A percentile compares a stretch with the other conserved stretches of the same genome.
Evolutionary conservation across 1,140 invertebrate genomes (phyloP).

Genomic region (Stenopsyche tienmushanensis): DNA sequence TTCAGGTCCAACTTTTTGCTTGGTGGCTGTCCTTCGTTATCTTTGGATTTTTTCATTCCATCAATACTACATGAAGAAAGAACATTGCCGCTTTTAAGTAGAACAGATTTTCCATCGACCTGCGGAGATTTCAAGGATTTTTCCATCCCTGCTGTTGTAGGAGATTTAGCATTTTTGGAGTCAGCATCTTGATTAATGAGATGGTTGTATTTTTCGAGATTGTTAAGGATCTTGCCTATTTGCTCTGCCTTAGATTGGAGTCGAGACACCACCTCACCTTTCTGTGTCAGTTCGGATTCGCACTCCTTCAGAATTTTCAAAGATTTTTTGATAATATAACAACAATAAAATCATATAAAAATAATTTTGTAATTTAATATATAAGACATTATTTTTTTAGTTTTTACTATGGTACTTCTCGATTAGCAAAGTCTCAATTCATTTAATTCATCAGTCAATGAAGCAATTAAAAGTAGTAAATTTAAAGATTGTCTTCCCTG

Average conservation of each 20-base stretch:
- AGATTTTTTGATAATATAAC: not conserved
- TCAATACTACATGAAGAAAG: conserved; percentile 44
- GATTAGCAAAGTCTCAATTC: conserved; percentile 1
- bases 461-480: too few species aligned
- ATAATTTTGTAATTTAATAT: not conserved
- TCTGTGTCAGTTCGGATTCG: conserved; percentile 88
- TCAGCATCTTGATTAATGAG: conserved; percentile 63
- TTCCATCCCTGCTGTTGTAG: conserved; percentile 55
- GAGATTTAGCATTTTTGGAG: conserved; percentile 58
- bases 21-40: conserved; percentile 49
- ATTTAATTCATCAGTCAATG: too few species aligned
- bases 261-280: conserved; percentile 86
- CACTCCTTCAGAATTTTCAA: conserved; percentile 69
- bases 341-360: not conserved
- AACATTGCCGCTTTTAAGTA: conserved; percentile 47
- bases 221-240: conserved; percentile 86
- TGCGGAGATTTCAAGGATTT: conserved; percentile 55
- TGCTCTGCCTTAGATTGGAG: conserved; percentile 87
- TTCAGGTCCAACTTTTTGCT: conserved; percentile 53
- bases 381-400: too few species aligned
- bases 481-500: too few species aligned
- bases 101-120: conserved; percentile 27
- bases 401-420: too few species aligned
- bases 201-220: conserved; percentile 82
- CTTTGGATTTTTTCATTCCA: conserved; percentile 48